phyloP scores from a whole-genome alignment of 2,113 vertebrate genomes.

The Jacana jacana region DNA sequence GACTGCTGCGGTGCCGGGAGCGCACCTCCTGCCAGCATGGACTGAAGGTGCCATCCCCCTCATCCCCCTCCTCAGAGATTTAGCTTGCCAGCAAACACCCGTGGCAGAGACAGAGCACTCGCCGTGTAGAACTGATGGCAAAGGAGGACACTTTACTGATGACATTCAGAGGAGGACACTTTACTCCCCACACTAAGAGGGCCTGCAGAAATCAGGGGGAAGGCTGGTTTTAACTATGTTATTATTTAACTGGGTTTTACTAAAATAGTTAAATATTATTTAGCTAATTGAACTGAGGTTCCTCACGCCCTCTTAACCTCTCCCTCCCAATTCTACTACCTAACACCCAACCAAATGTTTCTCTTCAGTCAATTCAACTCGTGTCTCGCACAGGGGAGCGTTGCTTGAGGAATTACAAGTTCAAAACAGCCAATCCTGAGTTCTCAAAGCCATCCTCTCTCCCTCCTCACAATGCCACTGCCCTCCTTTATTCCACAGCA shows the following conservation, averaged over 20 bases:
- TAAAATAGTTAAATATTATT: no score
- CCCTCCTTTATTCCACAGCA: background rate
- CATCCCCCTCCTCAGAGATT: no score
- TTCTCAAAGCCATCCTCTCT: background rate
- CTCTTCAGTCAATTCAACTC: background rate
- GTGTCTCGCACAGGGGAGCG: background rate
- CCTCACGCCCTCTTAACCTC: background rate
- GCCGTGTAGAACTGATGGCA: background rate
- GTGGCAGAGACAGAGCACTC: background rate
- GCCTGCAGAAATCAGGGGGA: background rate
- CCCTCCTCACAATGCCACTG: background rate
- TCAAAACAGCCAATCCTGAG: background rate
- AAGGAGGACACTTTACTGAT: background rate
- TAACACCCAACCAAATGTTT: background rate
- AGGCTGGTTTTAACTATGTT: no score
- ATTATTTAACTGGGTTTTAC: no score
- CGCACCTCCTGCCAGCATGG: rapidly evolving
- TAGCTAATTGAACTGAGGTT: background rate
- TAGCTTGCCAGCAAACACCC: no score
- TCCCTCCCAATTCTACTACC: background rate
- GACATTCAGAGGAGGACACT: background rate
- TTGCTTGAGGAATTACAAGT: rapidly evolving
- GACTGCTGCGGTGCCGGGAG: background rate
- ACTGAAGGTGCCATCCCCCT: no score
- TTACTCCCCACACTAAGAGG: background rate